phyloP scores from a whole-genome alignment of 2,797 vertebrate genomes.

The Morus bassanus region DNA sequence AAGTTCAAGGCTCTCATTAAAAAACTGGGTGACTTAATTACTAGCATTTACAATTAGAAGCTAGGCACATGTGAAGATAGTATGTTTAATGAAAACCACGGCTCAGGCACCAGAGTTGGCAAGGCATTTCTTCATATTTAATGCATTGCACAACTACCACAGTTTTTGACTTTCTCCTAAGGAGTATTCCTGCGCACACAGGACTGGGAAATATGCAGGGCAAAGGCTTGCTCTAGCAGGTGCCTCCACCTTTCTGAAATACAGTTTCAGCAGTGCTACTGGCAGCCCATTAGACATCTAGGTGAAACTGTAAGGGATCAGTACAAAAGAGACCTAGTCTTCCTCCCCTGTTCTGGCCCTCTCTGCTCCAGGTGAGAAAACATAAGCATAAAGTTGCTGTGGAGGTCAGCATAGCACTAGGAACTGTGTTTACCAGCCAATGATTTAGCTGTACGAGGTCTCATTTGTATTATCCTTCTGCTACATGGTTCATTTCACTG shows the following conservation, averaged over 20 bases:
- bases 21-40: neutral
- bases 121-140: neutral
- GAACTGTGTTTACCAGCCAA: neutral
- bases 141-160: neutral
- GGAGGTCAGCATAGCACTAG: neutral
- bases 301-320: neutral
- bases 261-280: neutral
- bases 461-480: neutral
- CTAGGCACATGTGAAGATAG: neutral
- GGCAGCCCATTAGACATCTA: neutral
- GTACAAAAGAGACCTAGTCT: neutral
- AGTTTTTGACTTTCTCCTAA: neutral
- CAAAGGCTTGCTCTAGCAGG: neutral
- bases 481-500: neutral
- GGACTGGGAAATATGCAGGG: neutral
- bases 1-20: neutral
- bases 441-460: neutral
- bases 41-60: neutral
- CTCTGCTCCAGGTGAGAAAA: neutral
- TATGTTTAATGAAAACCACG: neutral
- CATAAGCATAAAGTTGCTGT: neutral
- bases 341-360: neutral
- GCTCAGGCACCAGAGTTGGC: neutral
- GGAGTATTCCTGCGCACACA: neutral
- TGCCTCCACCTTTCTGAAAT: neutral